Conservation (phyloP, 2,113 vertebrate species). For the Tragelaphus scriptus region DNA sequence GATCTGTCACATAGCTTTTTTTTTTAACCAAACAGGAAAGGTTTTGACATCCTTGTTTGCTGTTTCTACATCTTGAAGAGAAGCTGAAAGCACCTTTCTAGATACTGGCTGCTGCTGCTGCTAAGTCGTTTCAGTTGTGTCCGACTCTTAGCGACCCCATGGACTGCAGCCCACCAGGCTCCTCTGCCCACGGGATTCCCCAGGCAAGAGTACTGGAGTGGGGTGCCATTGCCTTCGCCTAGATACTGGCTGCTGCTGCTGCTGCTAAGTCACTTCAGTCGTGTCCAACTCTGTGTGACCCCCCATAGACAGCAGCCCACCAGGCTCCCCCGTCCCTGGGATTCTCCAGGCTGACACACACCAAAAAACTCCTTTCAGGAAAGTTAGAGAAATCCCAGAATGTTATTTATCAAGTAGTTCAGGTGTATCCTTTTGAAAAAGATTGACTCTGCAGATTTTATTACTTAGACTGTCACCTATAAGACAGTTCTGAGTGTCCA, state of each 20-base stretch:
- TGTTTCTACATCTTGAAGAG: not conserved
- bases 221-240: too few species aligned
- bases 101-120: not conserved
- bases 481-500: not conserved
- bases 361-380: not conserved
- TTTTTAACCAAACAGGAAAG: slow-evolving; percentile 10
- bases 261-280: too few species aligned
- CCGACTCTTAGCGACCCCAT: too few species aligned
- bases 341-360: not conserved
- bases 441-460: not conserved
- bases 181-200: too few species aligned
- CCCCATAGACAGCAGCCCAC: too few species aligned
- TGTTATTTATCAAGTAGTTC: not conserved
- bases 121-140: too few species aligned
- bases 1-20: not conserved
- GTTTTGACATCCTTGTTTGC: not conserved
- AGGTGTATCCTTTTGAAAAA: not conserved
- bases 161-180: too few species aligned
- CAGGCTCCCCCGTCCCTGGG: too few species aligned
- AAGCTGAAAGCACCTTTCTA: not conserved
- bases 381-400: not conserved
- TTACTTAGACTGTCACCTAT: not conserved
- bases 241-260: too few species aligned
- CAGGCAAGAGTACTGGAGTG: too few species aligned
- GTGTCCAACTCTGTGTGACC: too few species aligned